Evolutionary conservation across 2,888 invertebrate species (phyloP), one percentile per base, ranked within the genome.

Genomic region (Antitype chi): DNA sequence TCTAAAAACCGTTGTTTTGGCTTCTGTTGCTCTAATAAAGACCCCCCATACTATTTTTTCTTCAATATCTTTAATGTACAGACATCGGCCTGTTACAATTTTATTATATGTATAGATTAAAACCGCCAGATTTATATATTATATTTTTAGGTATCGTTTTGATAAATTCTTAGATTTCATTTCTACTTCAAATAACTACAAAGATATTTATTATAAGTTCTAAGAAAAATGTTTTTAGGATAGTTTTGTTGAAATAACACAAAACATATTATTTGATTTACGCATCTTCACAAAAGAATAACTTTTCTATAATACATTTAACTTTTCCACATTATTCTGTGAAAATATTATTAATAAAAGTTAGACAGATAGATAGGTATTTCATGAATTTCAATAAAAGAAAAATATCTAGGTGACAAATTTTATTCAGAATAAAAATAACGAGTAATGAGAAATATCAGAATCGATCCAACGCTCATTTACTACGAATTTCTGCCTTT

Each of bases 221-320:
- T 78, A 79, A 59, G 70, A 81, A 84, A 85, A 85, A 81, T 64
- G 70, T 81, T 78, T 82, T 84, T 76, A 38, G 62, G 69, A 76
- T 80, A 69, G 62, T 73, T 78, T 81, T 81, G 70, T 66, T 78
- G 70, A 74, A 78, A 80, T 84, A 69, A 74, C 52, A 63, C 68
- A 80, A 78, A 80, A 82, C 57, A 78, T 76, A 67, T 53, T 32
- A 74, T 76, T 72, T 74, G 57, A 78, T 78, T 77, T 74, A 76
- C 67, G 75, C 59, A 71, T 63, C 57, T 78, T 85, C 17, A 72
- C 62, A 79, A 79, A 69, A 78, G 76, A 86, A 59, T 71, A 72
- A 52, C 20, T 76, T 76, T 57, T 63, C 68, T 70, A 20, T 70
- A 77, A 74, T 52, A 78, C 32, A 63, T 75, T 75, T 68, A 75